Conservation (phyloP, 2,113 vertebrate species). For the Anoplopoma fimbria region DNA sequence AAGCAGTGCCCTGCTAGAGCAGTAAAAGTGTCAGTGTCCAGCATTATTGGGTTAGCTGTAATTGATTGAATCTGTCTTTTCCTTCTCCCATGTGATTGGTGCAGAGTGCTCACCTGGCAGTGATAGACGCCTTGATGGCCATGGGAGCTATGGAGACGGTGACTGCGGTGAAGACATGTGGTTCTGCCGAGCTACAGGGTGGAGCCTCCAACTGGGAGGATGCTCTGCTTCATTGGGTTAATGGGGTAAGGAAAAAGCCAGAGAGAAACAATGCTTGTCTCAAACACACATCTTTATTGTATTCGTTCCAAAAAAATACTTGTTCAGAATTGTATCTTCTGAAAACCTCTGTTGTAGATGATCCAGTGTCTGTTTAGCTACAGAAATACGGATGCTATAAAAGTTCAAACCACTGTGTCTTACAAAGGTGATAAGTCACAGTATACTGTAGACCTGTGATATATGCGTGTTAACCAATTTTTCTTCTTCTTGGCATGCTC, state of each 20-base stretch:
- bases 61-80: slow-evolving; percentile 45
- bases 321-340: background rate
- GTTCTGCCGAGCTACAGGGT: slow-evolving; percentile 73
- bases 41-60: slow-evolving; percentile 49
- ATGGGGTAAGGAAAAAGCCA: slow-evolving; percentile 81
- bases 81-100: slow-evolving; percentile 60
- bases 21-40: slow-evolving; percentile 38
- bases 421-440: background rate
- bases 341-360: background rate
- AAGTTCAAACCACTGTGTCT: background rate
- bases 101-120: slow-evolving; percentile 89
- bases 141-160: slow-evolving; percentile 88
- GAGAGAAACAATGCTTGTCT: background rate
- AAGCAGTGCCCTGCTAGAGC: slow-evolving; percentile 1
- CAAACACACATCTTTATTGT: slow-evolving; percentile 1
- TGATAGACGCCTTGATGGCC: slow-evolving; percentile 91
- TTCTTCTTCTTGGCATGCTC: slow-evolving; percentile 4
- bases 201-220: slow-evolving; percentile 83
- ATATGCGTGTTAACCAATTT: background rate
- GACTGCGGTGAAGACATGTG: slow-evolving; percentile 74
- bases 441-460: background rate
- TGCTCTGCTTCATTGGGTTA: slow-evolving; percentile 89
- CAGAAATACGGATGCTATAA: background rate
- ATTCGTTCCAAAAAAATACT: background rate
- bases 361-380: background rate